Conservation (phyloP, 92 coral and sea anemone genomes). For the Siderastrea siderea region DNA sequence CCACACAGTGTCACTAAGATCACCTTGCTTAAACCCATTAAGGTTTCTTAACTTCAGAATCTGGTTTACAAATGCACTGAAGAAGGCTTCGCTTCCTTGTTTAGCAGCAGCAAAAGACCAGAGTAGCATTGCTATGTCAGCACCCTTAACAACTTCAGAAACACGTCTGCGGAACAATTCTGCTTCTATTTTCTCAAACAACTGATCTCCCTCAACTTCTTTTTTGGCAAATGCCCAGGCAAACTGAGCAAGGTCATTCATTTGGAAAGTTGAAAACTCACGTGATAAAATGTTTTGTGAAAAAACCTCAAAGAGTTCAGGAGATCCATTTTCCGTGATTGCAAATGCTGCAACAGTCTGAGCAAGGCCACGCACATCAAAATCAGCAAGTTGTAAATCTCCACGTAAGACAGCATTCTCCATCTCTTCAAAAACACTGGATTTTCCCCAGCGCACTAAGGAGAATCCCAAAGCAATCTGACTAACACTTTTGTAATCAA, state of each 20-base stretch:
- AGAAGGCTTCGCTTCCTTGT: background rate
- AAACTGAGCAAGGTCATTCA: slow-evolving; percentile 11
- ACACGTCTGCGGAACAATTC: slow-evolving; percentile 19
- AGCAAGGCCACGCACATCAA: slow-evolving; percentile 20
- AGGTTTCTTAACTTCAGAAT: background rate
- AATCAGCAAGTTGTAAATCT: background rate
- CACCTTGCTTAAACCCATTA: background rate
- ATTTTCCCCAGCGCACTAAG: background rate
- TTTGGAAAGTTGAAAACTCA: slow-evolving; percentile 5
- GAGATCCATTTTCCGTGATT: slow-evolving; percentile 6
- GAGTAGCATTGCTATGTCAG: slow-evolving; percentile 13
- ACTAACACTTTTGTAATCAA: slow-evolving; percentile 19
- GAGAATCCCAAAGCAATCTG: slow-evolving; percentile 23
- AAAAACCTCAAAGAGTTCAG: slow-evolving; percentile 10
- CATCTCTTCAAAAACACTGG: slow-evolving; percentile 5
- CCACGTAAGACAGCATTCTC: slow-evolving; percentile 13
- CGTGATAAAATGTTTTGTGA: background rate
- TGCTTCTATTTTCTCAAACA: slow-evolving; percentile 22
- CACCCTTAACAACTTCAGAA: background rate
- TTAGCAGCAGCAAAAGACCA: slow-evolving; percentile 16
- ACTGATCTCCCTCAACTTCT: background rate
- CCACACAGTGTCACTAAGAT: slow-evolving; percentile 15
- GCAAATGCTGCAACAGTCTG: slow-evolving; percentile 19
- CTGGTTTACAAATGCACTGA: background rate
- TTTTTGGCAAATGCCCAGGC: slow-evolving; percentile 39